phyloP scores from a whole-genome alignment of 2,113 vertebrate species.

The Catharus minimus region DNA sequence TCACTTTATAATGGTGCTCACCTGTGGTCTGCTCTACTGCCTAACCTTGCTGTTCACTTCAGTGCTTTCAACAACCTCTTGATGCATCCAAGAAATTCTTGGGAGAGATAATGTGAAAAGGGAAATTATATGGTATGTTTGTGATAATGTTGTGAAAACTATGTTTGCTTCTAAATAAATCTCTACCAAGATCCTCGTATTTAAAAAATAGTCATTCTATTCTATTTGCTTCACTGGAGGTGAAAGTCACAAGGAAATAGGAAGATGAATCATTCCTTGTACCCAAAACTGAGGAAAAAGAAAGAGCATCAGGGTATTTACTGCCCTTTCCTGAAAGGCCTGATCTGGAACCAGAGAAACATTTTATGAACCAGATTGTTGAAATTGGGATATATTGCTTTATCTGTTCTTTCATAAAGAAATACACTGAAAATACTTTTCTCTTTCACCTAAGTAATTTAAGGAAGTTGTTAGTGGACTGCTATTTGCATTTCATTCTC shows the following conservation, averaged over 20 bases:
- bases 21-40: not conserved
- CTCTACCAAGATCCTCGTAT: not conserved
- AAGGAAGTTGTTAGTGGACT: constrained; percentile 18
- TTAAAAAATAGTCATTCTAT: not conserved
- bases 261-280: not conserved
- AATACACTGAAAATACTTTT: not conserved
- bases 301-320: not conserved
- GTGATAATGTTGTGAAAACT: not conserved
- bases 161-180: not conserved
- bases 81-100: not conserved
- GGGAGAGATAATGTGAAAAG: not conserved
- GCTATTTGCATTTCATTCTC: constrained; percentile 14
- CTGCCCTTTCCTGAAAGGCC: not conserved
- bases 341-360: not conserved
- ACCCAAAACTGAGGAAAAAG: not conserved
- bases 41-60: not conserved
- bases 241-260: not conserved
- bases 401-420: not conserved
- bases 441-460: not conserved
- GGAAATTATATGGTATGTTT: not conserved
- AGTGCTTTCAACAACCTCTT: not conserved
- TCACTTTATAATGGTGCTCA: not conserved
- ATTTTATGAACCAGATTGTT: not conserved
- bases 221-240: not conserved
- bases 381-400: not conserved